These are phyloP conservation scores for Syngnathus typhle DNA, from an alignment of 2,113 vertebrate genomes.

Conservation along the genomic window DNA sequence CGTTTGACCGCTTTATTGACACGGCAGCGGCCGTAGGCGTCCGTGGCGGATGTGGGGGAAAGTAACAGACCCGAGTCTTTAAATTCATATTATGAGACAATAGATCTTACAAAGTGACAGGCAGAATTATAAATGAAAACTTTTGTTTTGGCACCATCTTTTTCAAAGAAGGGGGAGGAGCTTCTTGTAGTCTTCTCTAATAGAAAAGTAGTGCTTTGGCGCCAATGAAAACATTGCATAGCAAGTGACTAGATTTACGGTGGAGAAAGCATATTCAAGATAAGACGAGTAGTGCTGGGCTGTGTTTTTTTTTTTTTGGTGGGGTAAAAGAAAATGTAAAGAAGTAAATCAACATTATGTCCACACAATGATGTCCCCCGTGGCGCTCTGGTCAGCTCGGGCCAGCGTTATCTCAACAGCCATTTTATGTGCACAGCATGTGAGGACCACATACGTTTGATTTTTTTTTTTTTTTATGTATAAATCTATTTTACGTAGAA, in stretches of 20 bases:
- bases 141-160: too few relatives aligned
- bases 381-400: conserved; percentile 12
- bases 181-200: too few relatives aligned
- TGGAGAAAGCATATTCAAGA: background rate
- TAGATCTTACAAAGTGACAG: too few relatives aligned
- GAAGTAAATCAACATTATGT: background rate
- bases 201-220: background rate
- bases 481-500: background rate
- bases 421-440: conserved; percentile 36
- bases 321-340: background rate
- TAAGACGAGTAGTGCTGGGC: background rate
- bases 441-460: conserved; percentile 15
- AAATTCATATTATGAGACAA: too few relatives aligned
- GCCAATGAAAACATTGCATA: background rate
- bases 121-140: too few relatives aligned
- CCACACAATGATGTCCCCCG: conserved; percentile 9
- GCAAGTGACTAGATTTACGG: background rate
- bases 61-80: background rate
- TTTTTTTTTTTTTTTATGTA: background rate
- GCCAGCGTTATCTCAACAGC: conserved; percentile 36
- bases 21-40: conserved; percentile 20
- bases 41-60: conserved; percentile 13
- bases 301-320: too few relatives aligned
- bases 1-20: conserved; percentile 16
- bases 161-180: too few relatives aligned